Percentiles rank a stretch among this genome's conserved stretches.
These are phyloP conservation scores for Drosophila ogumai DNA, from an alignment of 1,140 invertebrate species.

Conservation along the genomic window DNA sequence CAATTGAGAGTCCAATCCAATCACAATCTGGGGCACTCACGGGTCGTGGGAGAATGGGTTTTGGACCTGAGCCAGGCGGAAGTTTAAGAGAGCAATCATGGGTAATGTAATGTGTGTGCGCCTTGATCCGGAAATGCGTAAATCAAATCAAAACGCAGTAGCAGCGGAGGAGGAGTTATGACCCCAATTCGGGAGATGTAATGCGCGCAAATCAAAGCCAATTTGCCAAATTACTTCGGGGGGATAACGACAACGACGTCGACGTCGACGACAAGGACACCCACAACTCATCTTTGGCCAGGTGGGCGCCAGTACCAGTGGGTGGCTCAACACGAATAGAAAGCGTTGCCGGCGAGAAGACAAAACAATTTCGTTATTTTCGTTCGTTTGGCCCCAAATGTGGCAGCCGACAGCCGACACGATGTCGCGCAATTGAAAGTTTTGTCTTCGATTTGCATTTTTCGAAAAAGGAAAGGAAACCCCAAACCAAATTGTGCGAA, in stretches of 20 bases:
- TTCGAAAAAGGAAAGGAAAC: slow-evolving; percentile 70
- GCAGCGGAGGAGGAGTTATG: slow-evolving; percentile 35
- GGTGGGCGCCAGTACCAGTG: slow-evolving; percentile 13
- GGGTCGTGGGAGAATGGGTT: slow-evolving; percentile 41
- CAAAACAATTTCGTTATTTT: slow-evolving; percentile 58
- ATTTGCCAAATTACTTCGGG: slow-evolving; percentile 68
- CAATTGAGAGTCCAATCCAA: slow-evolving; percentile 39
- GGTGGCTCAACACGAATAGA: slow-evolving; percentile 43
- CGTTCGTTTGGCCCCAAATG: slow-evolving; percentile 37
- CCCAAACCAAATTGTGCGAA: slow-evolving; percentile 37
- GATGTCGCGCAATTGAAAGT: slow-evolving; percentile 73
- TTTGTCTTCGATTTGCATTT: slow-evolving; percentile 78
- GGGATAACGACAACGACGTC: not conserved
- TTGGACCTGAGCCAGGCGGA: slow-evolving; percentile 53
- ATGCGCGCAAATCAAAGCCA: slow-evolving; percentile 60
- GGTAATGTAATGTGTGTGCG: slow-evolving; percentile 49
- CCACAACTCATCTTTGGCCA: slow-evolving; percentile 13
- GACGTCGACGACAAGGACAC: slow-evolving; percentile 20
- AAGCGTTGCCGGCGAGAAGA: slow-evolving; percentile 42
- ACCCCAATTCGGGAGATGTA: slow-evolving; percentile 64
- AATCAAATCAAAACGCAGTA: slow-evolving; percentile 65
- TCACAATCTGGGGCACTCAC: slow-evolving; percentile 61
- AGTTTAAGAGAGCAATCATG: slow-evolving; percentile 66
- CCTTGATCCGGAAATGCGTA: slow-evolving; percentile 72
- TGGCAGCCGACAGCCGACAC: slow-evolving; percentile 32